These are phyloP conservation scores for Thalassoma bifasciatum DNA, from an alignment of 2,113 vertebrate species.

Conservation along the genomic window DNA sequence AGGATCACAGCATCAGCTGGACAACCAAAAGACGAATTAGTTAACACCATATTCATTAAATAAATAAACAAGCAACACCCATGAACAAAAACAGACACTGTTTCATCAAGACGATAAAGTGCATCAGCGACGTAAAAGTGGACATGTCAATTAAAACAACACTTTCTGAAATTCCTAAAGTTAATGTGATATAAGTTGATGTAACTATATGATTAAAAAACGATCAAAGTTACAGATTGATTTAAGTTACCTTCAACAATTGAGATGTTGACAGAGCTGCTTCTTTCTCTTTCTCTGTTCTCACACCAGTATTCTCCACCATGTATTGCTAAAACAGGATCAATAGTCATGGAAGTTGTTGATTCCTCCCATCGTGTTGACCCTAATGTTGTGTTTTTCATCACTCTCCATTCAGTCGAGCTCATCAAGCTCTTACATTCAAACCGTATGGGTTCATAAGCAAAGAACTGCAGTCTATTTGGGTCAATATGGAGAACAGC, in stretches of 20 bases:
- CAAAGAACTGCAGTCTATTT: slow-evolving; percentile 11
- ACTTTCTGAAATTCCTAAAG: too few relatives aligned
- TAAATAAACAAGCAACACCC: too few relatives aligned
- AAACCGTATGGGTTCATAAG: background rate
- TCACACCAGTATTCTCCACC: slow-evolving; percentile 34
- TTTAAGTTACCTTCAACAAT: background rate
- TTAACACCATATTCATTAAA: background rate
- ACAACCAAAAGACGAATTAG: background rate
- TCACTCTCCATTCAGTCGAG: background rate
- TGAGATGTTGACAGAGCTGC: background rate
- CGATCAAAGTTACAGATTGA: too few relatives aligned
- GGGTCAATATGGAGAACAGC: background rate
- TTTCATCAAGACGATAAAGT: too few relatives aligned
- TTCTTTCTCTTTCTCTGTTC: background rate
- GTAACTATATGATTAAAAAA: background rate
- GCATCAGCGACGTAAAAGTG: too few relatives aligned
- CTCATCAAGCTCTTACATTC: background rate
- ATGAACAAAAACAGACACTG: background rate
- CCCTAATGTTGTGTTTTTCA: background rate
- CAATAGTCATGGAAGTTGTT: background rate
- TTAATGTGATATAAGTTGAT: too few relatives aligned
- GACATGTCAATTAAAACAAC: too few relatives aligned
- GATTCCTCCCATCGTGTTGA: background rate
- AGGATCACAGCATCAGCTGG: background rate
- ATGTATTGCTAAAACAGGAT: background rate